These are phyloP conservation scores for Gastracanthus pulcherrimus DNA, from an alignment of 2,888 invertebrate species.

Conservation along the genomic window DNA sequence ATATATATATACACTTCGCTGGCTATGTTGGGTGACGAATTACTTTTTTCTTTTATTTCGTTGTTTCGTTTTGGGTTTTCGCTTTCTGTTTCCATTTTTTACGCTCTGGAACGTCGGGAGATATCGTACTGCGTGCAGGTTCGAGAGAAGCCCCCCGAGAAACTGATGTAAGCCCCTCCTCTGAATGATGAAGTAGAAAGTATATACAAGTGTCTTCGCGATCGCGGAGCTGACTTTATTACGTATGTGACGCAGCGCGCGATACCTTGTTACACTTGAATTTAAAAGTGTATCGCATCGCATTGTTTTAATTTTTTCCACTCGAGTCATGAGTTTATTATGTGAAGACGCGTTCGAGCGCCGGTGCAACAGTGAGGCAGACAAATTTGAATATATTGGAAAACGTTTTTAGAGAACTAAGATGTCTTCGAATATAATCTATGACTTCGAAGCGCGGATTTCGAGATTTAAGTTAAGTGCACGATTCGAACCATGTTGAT, in stretches of 20 bases:
- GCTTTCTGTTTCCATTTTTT: slow-evolving; percentile 10
- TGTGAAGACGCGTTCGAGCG: slow-evolving; percentile 25
- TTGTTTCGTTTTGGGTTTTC: slow-evolving; percentile 25
- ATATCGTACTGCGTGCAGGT: neutral
- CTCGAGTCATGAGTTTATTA: slow-evolving; percentile 27
- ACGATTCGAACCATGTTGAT: slow-evolving; percentile 22
- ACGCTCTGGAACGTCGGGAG: neutral
- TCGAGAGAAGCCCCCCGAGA: neutral
- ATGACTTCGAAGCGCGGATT: neutral
- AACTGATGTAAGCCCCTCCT: neutral
- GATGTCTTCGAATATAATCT: neutral
- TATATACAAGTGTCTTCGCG: slow-evolving; percentile 6
- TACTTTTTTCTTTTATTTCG: too few species aligned
- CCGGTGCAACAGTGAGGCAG: neutral
- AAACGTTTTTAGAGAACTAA: neutral
- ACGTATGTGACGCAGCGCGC: slow-evolving; percentile 41
- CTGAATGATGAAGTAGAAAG: slow-evolving; percentile 18
- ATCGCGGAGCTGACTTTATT: slow-evolving; percentile 15
- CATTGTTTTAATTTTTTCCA: slow-evolving; percentile 49
- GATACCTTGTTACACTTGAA: slow-evolving; percentile 32
- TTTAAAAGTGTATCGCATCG: slow-evolving; percentile 30
- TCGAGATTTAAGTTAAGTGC: neutral
- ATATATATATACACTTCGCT: too few species aligned
- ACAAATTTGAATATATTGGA: slow-evolving; percentile 28
- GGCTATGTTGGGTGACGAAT: slow-evolving; percentile 21